A percentile compares a stretch with the other conserved stretches of the same genome.
Conservation (phyloP, 1,140 invertebrate species). For the Pogonognathellus flavescens region DNA sequence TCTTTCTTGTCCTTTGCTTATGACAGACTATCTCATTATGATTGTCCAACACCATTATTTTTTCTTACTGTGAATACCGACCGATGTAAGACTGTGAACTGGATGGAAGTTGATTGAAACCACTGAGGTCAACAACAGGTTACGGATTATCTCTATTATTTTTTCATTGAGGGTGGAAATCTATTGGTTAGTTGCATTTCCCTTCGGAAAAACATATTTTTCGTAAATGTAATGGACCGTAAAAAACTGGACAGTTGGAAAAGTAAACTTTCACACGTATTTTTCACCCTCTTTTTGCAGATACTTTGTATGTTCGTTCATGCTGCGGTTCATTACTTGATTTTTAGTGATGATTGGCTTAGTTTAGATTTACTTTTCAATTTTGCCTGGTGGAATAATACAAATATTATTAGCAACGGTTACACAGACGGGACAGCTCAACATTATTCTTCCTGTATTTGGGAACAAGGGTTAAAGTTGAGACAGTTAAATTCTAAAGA, state of each 20-base stretch:
- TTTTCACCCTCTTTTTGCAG: slow-evolving; percentile 22
- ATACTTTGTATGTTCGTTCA: background rate
- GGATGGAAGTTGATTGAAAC: background rate
- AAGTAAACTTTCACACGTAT: slow-evolving; percentile 25
- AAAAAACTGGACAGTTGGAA: slow-evolving; percentile 20
- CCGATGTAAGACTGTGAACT: background rate
- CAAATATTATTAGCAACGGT: no score
- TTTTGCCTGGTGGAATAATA: no score
- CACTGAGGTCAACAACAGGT: slow-evolving; percentile 40
- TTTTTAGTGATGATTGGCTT: slow-evolving; percentile 10
- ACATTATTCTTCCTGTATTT: no score
- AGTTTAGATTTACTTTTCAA: background rate
- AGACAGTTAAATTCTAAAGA: no score
- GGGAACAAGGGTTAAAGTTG: no score
- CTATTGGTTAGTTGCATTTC: background rate
- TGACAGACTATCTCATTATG: background rate
- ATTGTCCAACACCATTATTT: background rate
- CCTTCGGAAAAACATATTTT: slow-evolving; percentile 11
- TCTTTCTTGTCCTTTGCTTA: no score
- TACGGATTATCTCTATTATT: slow-evolving; percentile 48
- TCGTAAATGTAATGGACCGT: slow-evolving; percentile 17
- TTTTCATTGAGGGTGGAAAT: background rate
- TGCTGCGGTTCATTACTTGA: background rate
- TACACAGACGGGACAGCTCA: no score
- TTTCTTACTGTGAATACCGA: background rate